Percentiles rank a stretch among this genome's conserved stretches.
phyloP scores from a whole-genome alignment of 2,888 invertebrate species.

The Halocaridina rubra region DNA sequence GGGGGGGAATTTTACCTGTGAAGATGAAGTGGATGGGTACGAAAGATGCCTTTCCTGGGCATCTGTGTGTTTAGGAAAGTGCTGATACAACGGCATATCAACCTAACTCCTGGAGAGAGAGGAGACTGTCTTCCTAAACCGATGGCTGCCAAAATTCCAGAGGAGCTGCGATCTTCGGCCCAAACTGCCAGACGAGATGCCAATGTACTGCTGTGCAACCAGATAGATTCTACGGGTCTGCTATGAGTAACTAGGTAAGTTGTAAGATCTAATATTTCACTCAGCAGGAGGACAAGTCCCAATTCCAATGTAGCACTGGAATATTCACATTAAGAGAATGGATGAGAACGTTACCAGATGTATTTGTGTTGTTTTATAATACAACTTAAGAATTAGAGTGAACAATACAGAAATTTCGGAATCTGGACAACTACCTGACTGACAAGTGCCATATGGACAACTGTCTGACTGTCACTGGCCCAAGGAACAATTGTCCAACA shows the following conservation, averaged over 20 bases:
- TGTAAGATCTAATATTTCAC: conserved; percentile 44
- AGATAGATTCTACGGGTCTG: conserved; percentile 1
- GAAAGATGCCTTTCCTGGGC: conserved; percentile 40
- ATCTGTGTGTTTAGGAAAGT: conserved; percentile 51
- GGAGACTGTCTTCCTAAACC: conserved; percentile 54
- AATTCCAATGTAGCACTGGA: conserved; percentile 32
- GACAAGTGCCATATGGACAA: no score
- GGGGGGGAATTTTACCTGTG: no score
- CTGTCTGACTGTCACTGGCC: no score
- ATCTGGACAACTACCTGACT: no score
- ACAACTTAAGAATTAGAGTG: no score
- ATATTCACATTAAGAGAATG: no score
- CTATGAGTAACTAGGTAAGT: neutral
- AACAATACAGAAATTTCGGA: no score
- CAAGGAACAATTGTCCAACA: no score
- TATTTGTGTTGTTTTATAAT: no score
- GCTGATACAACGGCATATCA: conserved; percentile 37
- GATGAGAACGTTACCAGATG: no score
- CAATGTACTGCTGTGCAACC: conserved; percentile 28
- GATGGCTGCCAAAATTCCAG: conserved; percentile 57
- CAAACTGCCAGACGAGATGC: conserved; percentile 32
- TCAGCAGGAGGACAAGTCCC: conserved; percentile 36
- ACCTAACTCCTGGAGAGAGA: conserved; percentile 31
- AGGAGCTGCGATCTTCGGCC: conserved; percentile 47
- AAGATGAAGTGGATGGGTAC: conserved; percentile 38